Conservation (phyloP, 2,797 vertebrate genomes). For the Hippoglossus hippoglossus region DNA sequence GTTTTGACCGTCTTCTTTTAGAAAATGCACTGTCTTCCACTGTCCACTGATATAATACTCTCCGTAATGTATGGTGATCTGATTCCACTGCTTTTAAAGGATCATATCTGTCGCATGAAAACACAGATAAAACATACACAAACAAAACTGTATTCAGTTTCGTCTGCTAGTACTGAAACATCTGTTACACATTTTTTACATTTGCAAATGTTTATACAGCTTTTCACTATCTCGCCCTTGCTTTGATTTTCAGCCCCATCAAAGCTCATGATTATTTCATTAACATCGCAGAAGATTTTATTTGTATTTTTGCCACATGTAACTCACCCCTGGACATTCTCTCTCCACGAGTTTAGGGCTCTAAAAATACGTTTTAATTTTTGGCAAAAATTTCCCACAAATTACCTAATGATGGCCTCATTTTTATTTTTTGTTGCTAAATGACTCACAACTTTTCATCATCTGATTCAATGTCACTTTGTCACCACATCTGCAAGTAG, state of each 20-base stretch:
- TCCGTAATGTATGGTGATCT: background rate
- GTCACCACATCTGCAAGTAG: constrained; percentile 8
- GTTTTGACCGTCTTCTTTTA: too few relatives aligned
- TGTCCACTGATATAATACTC: too few relatives aligned
- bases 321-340: background rate
- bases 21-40: too few relatives aligned
- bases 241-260: background rate
- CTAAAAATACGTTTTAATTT: too few relatives aligned
- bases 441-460: constrained; percentile 12
- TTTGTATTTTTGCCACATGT: constrained; percentile 8
- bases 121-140: background rate
- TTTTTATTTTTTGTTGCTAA: constrained; percentile 7
- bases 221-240: background rate
- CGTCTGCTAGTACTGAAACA: too few relatives aligned
- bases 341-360: background rate
- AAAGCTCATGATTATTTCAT: background rate
- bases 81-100: background rate
- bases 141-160: too few relatives aligned
- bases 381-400: background rate
- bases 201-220: too few relatives aligned
- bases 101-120: background rate
- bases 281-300: background rate
- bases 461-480: background rate
- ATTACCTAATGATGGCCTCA: background rate
- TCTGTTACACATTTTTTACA: background rate